Base-by-base conservation (phyloP, 2,797 vertebrate genomes). In the Mionectes olivaceus region DNA sequence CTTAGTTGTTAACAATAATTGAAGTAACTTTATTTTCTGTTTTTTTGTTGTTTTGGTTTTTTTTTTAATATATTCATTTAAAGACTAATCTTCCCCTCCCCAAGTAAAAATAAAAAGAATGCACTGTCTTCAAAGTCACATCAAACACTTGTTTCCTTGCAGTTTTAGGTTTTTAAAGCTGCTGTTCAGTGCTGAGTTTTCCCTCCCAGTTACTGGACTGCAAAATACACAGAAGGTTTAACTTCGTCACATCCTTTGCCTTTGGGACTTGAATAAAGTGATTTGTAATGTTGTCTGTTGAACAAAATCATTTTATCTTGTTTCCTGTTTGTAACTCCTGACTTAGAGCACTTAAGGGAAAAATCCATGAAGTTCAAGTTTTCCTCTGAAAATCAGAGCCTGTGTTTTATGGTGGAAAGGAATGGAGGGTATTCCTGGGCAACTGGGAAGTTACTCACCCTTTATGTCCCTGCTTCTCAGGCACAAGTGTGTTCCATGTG, bases 231-330 rank as follows among this genome's bases (percentile, higher is more conserved):
- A 11, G 24, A 83, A 61, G 60, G 28, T 39, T 92, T 50, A 44
- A 76, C 33, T 73, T 32, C 1, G 0, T 87, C 33, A 75, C 77
- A 61, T 52, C 57, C 37, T 89, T 39, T 82, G 80, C 18, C 1
- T 18, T 63, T 71, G 63, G 87, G 86, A 43, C 77, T 75, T 44
- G 7, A 90, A 96, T 96, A 95, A 96, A 96, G 30, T 12, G 13
- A 91, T 82, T 83, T 76, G 35, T 90, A 12, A 74, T n/a, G 25
- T 28, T 2, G 59, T 82, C 83, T 90, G 79, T 27, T 78, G 93
- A 93, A 83, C 69, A 84, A 11, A 83, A 83, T 86, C 57, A 6
- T 94, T 95, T 94, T 27, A 63, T 87, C 37, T 80, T 73, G 50
- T 33, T 95, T 86, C 61, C 43, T 81, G 39, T 28, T 83, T 83